phyloP scores from a whole-genome alignment of 2,113 vertebrate species.

The Dryoscopus gambensis region DNA sequence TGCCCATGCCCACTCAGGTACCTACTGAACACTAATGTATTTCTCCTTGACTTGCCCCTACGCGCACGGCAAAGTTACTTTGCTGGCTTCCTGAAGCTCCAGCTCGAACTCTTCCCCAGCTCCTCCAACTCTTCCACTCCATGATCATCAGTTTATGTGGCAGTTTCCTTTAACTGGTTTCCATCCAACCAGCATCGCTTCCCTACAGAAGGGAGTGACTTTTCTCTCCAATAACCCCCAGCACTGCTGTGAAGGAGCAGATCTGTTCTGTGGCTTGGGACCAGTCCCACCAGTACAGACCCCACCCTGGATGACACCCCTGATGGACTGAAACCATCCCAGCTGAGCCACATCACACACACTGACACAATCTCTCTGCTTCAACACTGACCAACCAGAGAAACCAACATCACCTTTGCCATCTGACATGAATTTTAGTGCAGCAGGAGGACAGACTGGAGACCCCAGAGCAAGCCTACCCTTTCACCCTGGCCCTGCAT shows the following conservation, averaged over 20 bases:
- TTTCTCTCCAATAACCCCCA: conserved; percentile 23
- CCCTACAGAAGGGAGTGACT: conserved; percentile 7
- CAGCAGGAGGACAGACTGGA: not conserved
- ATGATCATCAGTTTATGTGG: conserved; percentile 35
- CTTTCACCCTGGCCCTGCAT: not conserved
- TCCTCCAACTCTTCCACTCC: conserved; percentile 2
- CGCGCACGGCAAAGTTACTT: not conserved
- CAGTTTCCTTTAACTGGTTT: conserved; percentile 43
- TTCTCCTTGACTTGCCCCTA: not conserved
- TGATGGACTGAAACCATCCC: not conserved
- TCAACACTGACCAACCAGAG: not conserved
- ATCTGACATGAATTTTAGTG: fast-evolving
- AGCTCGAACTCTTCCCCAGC: not conserved
- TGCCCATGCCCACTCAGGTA: not conserved
- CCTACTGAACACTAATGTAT: not conserved
- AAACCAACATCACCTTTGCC: not conserved
- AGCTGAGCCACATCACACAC: not conserved
- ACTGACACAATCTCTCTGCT: not conserved
- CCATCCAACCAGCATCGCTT: conserved; percentile 24
- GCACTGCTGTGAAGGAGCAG: conserved; percentile 33
- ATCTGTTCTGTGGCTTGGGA: not conserved
- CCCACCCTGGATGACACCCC: not conserved
- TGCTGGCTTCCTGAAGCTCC: conserved; percentile 20
- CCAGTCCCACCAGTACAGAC: not conserved
- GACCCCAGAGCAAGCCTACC: not conserved